A percentile compares a stretch with the other conserved stretches of the same genome.
phyloP scores from a whole-genome alignment of 2,113 vertebrate genomes.

The Ctenodactylus gundi region DNA sequence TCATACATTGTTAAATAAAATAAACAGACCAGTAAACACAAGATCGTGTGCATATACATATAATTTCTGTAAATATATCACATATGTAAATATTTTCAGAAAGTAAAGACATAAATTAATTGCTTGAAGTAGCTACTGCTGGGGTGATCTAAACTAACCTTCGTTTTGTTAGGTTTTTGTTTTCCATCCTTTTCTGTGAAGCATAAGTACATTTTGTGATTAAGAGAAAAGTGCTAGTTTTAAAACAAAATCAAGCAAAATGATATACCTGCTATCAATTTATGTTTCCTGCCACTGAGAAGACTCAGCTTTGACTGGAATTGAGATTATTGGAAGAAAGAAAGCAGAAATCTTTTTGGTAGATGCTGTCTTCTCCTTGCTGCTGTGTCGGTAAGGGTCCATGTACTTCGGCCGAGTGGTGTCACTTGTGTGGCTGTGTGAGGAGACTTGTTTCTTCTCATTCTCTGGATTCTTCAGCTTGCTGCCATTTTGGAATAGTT shows the following conservation, averaged over 20 bases:
- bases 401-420: background rate
- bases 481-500: constrained; percentile 55
- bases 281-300: constrained; percentile 41
- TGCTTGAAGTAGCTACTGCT: background rate
- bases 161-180: background rate
- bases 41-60: background rate
- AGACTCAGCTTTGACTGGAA: background rate
- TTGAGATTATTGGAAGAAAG: background rate
- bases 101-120: background rate
- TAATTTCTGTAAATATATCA: background rate
- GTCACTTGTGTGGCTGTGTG: constrained; percentile 43
- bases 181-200: constrained; percentile 14
- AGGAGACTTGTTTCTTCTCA: constrained; percentile 56
- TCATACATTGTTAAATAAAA: background rate
- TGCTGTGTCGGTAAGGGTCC: constrained; percentile 34
- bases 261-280: background rate
- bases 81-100: background rate
- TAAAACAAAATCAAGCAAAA: constrained; percentile 44
- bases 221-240: constrained; percentile 27
- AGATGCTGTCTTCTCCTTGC: background rate
- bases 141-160: background rate
- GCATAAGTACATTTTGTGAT: background rate
- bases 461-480: constrained; percentile 56
- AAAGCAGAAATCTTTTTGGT: background rate
- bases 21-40: background rate